Evolutionary conservation across 2,113 vertebrate species (phyloP), one percentile per base, ranked within the genome.

Genomic region (Zosterops borbonicus): DNA sequence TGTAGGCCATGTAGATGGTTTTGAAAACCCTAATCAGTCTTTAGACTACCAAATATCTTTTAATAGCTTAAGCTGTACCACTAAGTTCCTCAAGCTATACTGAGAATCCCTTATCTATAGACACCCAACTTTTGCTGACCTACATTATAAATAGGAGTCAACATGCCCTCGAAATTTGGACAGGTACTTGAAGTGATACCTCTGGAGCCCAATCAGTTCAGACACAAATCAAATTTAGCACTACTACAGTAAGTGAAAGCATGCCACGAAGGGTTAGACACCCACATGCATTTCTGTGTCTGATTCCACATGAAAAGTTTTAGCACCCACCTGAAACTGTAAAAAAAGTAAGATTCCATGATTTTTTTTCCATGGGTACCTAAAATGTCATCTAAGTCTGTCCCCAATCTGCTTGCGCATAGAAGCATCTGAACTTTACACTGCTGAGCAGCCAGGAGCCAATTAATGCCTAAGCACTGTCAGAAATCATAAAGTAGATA

Each of bases 401-500:
- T 76, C n/a, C 41, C 20, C 28, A 69, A 3, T 71, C 71, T 88
- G n/a, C 62, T 69, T 79, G 67, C 0, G 0, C 39, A 44, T 14
- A 87, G 67, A 68, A 49, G 13, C 12, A 49, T 49, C 49, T 95
- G 93, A 95, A 82, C 87, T 93, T 93, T 87, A 91, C 37, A 64
- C 41, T 85, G 31, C 53, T 65, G 70, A 76, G 46, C 31, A 90
- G 37, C 88, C 76, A 92, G 67, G 65, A 93, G 82, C 78, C 90
- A 94, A 88, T 95, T 96, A 90, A 88, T 88, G 67, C 85, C 59
- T 85, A 80, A 93, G n/a, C 12, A 9, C 82, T 94, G 90, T 86
- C 88, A 95, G 78, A 92, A 88, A 86, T 64, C 85, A 92, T 95
- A 77, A 85, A 93, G 75, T 49, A 90, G 49, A 46, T 83, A 65